phyloP scores from a whole-genome alignment of 2,888 invertebrate species.

The Emesis russula region DNA sequence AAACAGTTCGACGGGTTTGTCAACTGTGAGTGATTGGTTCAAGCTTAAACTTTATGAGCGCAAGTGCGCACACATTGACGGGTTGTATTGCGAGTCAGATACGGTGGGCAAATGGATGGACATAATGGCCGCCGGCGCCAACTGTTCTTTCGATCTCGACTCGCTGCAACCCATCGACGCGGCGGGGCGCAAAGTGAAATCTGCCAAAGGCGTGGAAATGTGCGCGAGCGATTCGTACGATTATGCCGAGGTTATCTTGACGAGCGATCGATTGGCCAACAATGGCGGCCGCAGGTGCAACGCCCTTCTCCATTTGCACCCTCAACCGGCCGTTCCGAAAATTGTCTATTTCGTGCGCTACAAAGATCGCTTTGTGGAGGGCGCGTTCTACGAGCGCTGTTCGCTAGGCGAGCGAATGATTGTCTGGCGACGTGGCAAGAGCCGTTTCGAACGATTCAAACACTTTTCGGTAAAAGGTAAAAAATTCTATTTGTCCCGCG shows the following conservation, averaged over 20 bases:
- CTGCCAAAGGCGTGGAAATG: conserved; percentile 28
- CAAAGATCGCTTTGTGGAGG: too few relatives aligned
- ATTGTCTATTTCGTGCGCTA: conserved; percentile 21
- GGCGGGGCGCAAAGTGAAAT: conserved; percentile 21
- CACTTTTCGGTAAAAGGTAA: conserved; percentile 18
- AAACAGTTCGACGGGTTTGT: not conserved
- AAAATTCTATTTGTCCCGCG: conserved; percentile 8
- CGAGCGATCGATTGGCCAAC: conserved; percentile 27
- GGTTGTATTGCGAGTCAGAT: conserved; percentile 16
- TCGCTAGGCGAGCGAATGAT: conserved; percentile 11
- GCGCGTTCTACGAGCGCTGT: not conserved
- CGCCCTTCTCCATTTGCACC: conserved; percentile 17
- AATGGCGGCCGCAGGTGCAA: conserved; percentile 17
- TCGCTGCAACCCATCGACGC: conserved; percentile 7
- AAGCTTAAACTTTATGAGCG: conserved; percentile 12
- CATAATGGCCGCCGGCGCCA: conserved; percentile 24
- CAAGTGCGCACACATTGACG: conserved; percentile 27
- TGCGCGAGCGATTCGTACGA: conserved; percentile 17
- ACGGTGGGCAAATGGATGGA: conserved; percentile 27
- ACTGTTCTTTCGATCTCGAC: conserved; percentile 26
- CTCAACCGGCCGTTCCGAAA: conserved; percentile 2
- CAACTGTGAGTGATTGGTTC: conserved; percentile 13
- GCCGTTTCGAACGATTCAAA: conserved; percentile 17
- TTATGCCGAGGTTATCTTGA: conserved; percentile 23
- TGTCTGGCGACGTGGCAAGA: conserved; percentile 19